Base-by-base conservation (phyloP, 2,113 vertebrate species). In the Cygnus buccinator region DNA sequence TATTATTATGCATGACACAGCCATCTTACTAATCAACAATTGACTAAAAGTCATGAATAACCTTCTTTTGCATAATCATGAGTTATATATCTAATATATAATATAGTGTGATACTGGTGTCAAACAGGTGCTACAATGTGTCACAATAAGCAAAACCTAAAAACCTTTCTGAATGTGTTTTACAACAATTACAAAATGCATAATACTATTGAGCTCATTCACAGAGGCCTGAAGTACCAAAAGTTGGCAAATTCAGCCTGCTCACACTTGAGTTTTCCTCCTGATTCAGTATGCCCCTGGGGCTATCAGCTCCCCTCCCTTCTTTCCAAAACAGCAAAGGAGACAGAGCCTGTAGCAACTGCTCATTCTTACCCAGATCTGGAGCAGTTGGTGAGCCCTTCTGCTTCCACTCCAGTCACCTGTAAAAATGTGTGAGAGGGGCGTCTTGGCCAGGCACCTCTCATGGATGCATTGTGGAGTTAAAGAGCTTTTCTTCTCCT, bases 41-140 rank as follows among this genome's bases (percentile, higher is more conserved):
- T 8, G 13, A 94, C 54, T 91, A 54, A 44, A 89, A 90, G 48
- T 71, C 37, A 61, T 68, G 19, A 78, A 72, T 94, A 87, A 89
- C 77, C 55, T 65, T 58, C 54, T 83, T 84, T 84, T 75, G n/a
- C 41, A 33, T 70, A 87, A 87, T 35, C 31, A 39, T 72, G 31
- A 67, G 29, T 72, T 59, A 14, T 28, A 8, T 50, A n/a, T 65
- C 31, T 68, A 50, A 18, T 52, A 48, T 23, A 70, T 61, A 37
- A 25, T 31, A 37, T 1, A 6, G 9, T 76, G 29, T 39, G 54
- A 58, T 19, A 48, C 31, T 16, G 37, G 66, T 90, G 48, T 46
- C 71, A 84, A 75, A 43, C 33, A 52, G 59, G 5, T 6, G 1
- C 73, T 79, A 29, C 29, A 75, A 46, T 3, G 43, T 63, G 22